Evolutionary conservation across 2,888 invertebrate genomes (phyloP).

Genomic region (Drosophila cracens): DNA sequence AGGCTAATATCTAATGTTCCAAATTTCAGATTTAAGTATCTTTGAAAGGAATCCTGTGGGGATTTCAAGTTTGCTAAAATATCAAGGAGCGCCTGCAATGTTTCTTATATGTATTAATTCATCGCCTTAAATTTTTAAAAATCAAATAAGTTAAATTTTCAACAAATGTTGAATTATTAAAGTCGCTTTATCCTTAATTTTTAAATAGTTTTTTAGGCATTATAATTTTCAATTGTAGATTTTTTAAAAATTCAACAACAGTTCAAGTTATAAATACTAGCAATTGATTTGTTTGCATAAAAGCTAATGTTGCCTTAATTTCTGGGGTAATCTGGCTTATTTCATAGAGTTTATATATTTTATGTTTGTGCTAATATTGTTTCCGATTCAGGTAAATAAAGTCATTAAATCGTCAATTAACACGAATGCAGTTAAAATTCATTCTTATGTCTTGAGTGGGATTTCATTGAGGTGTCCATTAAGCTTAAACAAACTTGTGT

Average conservation of each 20-base stretch:
- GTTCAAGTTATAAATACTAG: neutral
- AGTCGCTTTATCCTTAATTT: neutral
- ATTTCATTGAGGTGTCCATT: constrained; percentile 6
- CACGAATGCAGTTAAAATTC: constrained; percentile 9
- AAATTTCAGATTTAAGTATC: neutral
- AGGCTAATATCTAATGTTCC: neutral
- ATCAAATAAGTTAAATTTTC: neutral
- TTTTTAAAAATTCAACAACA: neutral
- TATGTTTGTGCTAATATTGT: constrained; percentile 2
- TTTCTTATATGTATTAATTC: neutral
- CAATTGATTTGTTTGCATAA: constrained; percentile 1
- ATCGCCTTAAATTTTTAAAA: too few relatives aligned
- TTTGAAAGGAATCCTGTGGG: too few relatives aligned
- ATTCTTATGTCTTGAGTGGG: constrained; percentile 22
- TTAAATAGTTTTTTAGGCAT: too few relatives aligned
- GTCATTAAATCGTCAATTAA: constrained; percentile 35
- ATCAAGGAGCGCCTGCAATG: too few relatives aligned
- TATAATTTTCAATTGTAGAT: neutral
- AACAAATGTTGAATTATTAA: neutral
- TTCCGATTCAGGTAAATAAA: constrained; percentile 29
- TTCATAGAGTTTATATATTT: constrained; percentile 10
- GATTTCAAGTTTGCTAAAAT: too few relatives aligned
- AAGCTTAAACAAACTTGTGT: neutral
- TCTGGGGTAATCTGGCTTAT: constrained; percentile 7
- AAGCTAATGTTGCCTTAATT: neutral